Evolutionary conservation across 30 jellyfish, hydroid and myxozoan species (phyloP).

Genomic region (Cassiopea xamachana): DNA sequence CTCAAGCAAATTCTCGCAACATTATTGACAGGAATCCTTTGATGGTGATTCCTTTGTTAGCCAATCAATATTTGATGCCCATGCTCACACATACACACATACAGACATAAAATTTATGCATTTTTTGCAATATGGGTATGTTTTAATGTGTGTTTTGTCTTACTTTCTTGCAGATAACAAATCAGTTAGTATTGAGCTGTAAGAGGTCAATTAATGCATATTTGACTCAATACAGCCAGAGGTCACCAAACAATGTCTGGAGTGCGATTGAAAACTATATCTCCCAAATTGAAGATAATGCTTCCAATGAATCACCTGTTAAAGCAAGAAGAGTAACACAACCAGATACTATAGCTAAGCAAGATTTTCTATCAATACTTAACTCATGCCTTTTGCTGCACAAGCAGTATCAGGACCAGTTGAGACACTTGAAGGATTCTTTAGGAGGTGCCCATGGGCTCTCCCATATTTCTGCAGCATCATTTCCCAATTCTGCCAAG

Average conservation of each 20-base stretch:
- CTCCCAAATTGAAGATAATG: neutral
- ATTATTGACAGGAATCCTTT: too few relatives aligned
- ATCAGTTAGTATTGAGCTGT: slow-evolving; percentile 71
- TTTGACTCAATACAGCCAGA: slow-evolving; percentile 14
- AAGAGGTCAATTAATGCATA: slow-evolving; percentile 41
- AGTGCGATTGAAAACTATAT: slow-evolving; percentile 58
- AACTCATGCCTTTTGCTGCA: slow-evolving; percentile 57
- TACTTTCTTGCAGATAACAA: slow-evolving; percentile 54
- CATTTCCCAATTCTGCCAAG: slow-evolving; percentile 27
- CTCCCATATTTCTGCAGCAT: slow-evolving; percentile 60
- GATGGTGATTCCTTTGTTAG: too few relatives aligned
- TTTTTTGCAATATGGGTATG: neutral
- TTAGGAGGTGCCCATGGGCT: slow-evolving; percentile 78
- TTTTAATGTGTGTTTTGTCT: neutral
- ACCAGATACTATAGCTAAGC: slow-evolving; percentile 3
- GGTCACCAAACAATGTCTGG: slow-evolving; percentile 25
- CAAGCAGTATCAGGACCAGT: slow-evolving; percentile 72
- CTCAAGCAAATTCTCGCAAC: too few relatives aligned
- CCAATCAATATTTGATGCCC: too few relatives aligned
- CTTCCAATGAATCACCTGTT: slow-evolving; percentile 8
- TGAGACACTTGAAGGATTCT: slow-evolving; percentile 74
- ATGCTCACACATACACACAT: too few relatives aligned
- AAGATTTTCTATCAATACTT: slow-evolving; percentile 41
- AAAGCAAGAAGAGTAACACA: slow-evolving; percentile 42
- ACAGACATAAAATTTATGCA: too few relatives aligned